phyloP scores from a whole-genome alignment of 2,113 vertebrate genomes.

The Eudyptes chrysolophus region DNA sequence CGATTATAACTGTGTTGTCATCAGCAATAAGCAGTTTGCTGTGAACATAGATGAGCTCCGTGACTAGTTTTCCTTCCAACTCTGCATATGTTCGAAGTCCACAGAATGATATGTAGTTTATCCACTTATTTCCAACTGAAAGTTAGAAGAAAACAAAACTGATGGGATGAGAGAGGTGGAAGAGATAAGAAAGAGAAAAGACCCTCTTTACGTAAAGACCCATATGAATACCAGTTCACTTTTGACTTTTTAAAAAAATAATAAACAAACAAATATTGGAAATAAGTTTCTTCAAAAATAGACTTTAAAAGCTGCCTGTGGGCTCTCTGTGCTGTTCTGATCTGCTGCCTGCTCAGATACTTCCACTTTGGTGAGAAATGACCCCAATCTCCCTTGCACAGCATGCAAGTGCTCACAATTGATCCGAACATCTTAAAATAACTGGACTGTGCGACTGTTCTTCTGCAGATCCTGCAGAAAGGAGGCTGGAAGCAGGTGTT shows the following conservation, averaged over 20 bases:
- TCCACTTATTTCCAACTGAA: conserved; percentile 94
- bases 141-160: not conserved
- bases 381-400: not conserved
- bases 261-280: not conserved
- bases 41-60: conserved; percentile 96
- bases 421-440: not conserved
- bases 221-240: not conserved
- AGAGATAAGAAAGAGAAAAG: not conserved
- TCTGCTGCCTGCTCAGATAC: not conserved
- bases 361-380: not conserved
- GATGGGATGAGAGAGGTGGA: not conserved
- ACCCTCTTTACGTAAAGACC: not conserved
- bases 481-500: not conserved
- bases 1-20: conserved; percentile 95
- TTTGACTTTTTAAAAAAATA: not conserved
- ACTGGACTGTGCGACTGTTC: not conserved
- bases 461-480: not conserved
- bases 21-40: conserved; percentile 96
- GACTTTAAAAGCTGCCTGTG: not conserved
- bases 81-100: conserved; percentile 92
- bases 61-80: conserved; percentile 88
- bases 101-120: conserved; percentile 94
- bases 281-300: not conserved
- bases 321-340: not conserved
- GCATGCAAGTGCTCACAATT: not conserved